phyloP scores from a whole-genome alignment of 2,888 invertebrate species.

The Orchesellides sinensis region DNA sequence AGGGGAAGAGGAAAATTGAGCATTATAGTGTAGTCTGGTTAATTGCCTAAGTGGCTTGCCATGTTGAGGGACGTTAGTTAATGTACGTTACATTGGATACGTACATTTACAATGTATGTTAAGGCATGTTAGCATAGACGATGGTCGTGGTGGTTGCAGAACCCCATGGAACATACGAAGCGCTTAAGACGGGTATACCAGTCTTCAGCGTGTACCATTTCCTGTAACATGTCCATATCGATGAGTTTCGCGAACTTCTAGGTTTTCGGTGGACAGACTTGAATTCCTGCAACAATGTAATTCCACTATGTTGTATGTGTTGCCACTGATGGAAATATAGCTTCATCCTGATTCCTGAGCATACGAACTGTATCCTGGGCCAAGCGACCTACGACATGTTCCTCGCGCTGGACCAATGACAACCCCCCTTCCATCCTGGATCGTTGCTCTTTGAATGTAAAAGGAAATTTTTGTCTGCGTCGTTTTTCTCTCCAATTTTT shows the following conservation, averaged over 20 bases:
- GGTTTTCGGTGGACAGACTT: neutral
- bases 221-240: slow-evolving; percentile 55
- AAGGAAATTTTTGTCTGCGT: slow-evolving; percentile 60
- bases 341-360: slow-evolving; percentile 51
- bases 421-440: slow-evolving; percentile 41
- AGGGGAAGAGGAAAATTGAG: slow-evolving; percentile 39
- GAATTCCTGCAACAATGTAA: slow-evolving; percentile 45
- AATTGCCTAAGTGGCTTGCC: slow-evolving; percentile 59
- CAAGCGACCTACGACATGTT: slow-evolving; percentile 66
- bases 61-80: slow-evolving; percentile 56
- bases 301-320: slow-evolving; percentile 9
- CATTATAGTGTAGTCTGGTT: slow-evolving; percentile 50
- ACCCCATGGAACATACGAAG: slow-evolving; percentile 67
- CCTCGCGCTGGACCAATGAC: slow-evolving; percentile 44
- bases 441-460: slow-evolving; percentile 52
- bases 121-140: too few relatives aligned
- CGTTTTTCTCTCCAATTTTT: slow-evolving; percentile 35
- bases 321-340: slow-evolving; percentile 47
- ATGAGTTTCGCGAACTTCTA: slow-evolving; percentile 18
- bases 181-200: slow-evolving; percentile 63
- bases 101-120: slow-evolving; percentile 25
- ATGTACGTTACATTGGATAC: slow-evolving; percentile 28
- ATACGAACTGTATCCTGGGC: slow-evolving; percentile 30
- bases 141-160: slow-evolving; percentile 22
- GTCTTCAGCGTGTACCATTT: neutral